A percentile compares a stretch with the other conserved stretches of the same genome.
Evolutionary conservation across 2,888 invertebrate species (phyloP).

Genomic region (Nephrotoma guestfalica): DNA sequence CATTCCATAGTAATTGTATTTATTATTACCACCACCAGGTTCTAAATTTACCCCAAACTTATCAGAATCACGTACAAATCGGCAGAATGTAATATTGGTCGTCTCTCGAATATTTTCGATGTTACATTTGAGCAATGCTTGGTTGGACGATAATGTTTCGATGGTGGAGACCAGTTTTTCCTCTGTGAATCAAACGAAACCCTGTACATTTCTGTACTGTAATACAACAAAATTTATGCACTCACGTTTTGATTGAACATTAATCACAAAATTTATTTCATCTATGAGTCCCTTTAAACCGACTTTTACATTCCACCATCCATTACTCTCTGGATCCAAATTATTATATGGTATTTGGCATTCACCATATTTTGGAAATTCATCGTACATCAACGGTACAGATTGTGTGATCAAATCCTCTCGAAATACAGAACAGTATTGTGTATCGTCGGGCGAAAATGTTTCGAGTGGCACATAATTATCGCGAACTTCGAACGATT

Average conservation of each 20-base stretch:
- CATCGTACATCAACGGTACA: not conserved
- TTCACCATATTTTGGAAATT: slow-evolving; percentile 27
- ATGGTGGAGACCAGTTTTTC: not conserved
- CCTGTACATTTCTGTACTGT: not conserved
- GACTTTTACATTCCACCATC: slow-evolving; percentile 33
- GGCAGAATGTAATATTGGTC: slow-evolving; percentile 35
- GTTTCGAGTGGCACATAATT: not conserved
- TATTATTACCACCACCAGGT: slow-evolving; percentile 35
- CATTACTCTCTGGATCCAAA: slow-evolving; percentile 33
- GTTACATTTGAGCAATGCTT: slow-evolving; percentile 24
- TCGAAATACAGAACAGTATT: slow-evolving; percentile 10
- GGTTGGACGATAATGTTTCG: not conserved
- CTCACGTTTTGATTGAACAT: slow-evolving; percentile 21
- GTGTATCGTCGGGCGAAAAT: not conserved
- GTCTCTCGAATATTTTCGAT: slow-evolving; percentile 31
- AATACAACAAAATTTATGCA: slow-evolving; percentile 8
- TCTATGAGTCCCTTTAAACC: slow-evolving; percentile 34
- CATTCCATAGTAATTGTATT: slow-evolving; percentile 36
- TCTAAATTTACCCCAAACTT: slow-evolving; percentile 31
- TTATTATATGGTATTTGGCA: slow-evolving; percentile 31
- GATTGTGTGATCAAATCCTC: not conserved
- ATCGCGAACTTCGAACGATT: not conserved
- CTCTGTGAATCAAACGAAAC: not conserved
- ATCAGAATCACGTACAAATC: slow-evolving; percentile 32
- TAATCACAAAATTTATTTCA: slow-evolving; percentile 29